phyloP scores from a whole-genome alignment of 1,140 invertebrate species.

The Pogonognathellus flavescens region DNA sequence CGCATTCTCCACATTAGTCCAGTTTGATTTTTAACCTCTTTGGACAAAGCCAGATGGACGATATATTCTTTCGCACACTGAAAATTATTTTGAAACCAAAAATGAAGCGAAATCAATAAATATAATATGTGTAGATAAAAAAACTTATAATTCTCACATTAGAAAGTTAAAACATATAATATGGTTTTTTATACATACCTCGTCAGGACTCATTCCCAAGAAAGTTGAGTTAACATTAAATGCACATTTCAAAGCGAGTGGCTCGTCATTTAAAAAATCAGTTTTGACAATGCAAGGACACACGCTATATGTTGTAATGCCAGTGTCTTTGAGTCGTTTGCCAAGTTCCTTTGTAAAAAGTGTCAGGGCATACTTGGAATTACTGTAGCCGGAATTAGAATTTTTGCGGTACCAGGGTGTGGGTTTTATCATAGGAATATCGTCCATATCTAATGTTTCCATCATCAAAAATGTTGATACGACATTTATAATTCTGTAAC shows the following conservation, averaged over 20 bases:
- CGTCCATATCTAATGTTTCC: slow-evolving; percentile 8
- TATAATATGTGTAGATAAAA: not conserved
- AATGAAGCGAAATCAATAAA: not conserved
- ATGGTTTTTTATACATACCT: not conserved
- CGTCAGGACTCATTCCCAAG: slow-evolving; percentile 4
- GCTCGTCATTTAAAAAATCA: not conserved
- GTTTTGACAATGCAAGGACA: slow-evolving; percentile 53
- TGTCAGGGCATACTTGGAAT: slow-evolving; percentile 34
- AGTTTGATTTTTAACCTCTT: not conserved
- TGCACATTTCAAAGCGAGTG: slow-evolving; percentile 51
- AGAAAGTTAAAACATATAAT: no score
- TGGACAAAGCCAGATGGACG: not conserved
- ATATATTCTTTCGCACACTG: slow-evolving; percentile 10
- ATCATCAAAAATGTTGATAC: slow-evolving; percentile 15
- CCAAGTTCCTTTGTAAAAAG: slow-evolving; percentile 50
- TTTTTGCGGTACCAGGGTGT: not conserved
- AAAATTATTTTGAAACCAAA: slow-evolving; percentile 3
- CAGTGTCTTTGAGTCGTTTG: slow-evolving; percentile 19
- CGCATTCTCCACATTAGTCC: slow-evolving; percentile 25
- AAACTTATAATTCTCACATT: no score
- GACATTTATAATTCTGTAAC: slow-evolving; percentile 14
- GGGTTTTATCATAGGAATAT: slow-evolving; percentile 33
- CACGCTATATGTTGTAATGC: slow-evolving; percentile 15
- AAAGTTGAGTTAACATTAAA: slow-evolving; percentile 2
- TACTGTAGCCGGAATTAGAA: slow-evolving; percentile 60